phyloP scores from a whole-genome alignment of 2,797 vertebrate genomes.

The Ptychobarbus kaznakovi region DNA sequence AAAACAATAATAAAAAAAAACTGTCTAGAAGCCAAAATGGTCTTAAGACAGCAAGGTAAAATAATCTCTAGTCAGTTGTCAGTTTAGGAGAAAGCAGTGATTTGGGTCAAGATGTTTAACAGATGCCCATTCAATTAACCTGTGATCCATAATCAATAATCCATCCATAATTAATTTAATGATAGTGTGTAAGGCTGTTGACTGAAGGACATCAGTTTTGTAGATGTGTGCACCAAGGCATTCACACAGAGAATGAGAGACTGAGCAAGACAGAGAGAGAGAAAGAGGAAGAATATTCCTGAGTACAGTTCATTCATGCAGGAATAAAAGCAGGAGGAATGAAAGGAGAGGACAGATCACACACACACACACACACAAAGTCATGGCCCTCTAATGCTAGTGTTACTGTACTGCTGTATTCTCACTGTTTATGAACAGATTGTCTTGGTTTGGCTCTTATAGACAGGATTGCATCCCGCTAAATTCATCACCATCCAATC shows the following conservation, averaged over 20 bases:
- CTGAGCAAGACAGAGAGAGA: conserved; percentile 29
- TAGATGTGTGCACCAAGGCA: conserved; percentile 39
- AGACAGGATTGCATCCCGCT: conserved; percentile 26
- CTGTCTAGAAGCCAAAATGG: not conserved
- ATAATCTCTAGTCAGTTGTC: not conserved
- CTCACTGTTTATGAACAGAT: conserved; percentile 34
- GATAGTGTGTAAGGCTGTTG: conserved; percentile 14
- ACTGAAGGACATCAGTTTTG: conserved; percentile 15
- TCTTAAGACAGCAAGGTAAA: conserved; percentile 6
- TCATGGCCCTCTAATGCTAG: conserved; percentile 18
- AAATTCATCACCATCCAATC: conserved; percentile 46
- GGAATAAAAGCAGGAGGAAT: conserved; percentile 38
- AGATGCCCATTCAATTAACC: conserved; percentile 34
- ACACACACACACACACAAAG: conserved; percentile 9
- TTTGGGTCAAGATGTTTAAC: conserved; percentile 34
- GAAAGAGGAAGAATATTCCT: conserved; percentile 32
- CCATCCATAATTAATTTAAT: conserved; percentile 28
- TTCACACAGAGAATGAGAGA: conserved; percentile 7
- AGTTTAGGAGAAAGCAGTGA: conserved; percentile 18
- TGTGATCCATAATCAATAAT: conserved; percentile 26
- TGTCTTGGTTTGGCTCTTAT: conserved; percentile 17
- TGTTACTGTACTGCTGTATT: conserved; percentile 34
- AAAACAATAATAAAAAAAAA: too few species aligned
- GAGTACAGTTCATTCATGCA: conserved; percentile 44
- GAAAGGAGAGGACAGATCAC: not conserved